A percentile compares a stretch with the other conserved stretches of the same genome.
Evolutionary conservation across 2,797 vertebrate species (phyloP).

Genomic region (Lateolabrax maculatus): DNA sequence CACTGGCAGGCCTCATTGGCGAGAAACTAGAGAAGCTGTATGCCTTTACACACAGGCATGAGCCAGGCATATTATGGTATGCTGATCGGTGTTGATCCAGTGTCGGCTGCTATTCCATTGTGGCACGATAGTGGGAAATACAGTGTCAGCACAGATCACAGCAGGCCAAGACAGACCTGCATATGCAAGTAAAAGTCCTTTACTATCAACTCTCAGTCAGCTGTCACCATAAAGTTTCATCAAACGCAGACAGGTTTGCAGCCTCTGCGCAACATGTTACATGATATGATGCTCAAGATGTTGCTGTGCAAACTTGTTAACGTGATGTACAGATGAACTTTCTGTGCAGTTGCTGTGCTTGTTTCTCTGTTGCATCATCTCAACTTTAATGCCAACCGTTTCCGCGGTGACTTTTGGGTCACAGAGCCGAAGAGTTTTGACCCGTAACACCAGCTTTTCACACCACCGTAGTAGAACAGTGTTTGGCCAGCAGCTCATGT

Average conservation of each 20-base stretch:
- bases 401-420: not conserved
- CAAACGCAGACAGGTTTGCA: not conserved
- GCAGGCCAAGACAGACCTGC: conserved; percentile 11
- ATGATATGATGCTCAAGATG: not conserved
- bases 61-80: not conserved
- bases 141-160: conserved; percentile 34
- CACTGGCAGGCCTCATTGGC: not conserved
- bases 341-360: not conserved
- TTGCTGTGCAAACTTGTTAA: not conserved
- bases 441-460: not conserved
- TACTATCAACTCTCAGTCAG: conserved; percentile 27
- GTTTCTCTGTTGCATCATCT: conserved; percentile 1
- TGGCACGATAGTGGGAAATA: not conserved
- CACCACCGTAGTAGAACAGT: too few relatives aligned
- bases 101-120: conserved; percentile 16
- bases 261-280: not conserved
- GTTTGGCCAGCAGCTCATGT: not conserved
- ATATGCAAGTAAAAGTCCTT: conserved; percentile 15
- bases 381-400: not conserved
- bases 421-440: not conserved
- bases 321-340: not conserved
- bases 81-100: conserved; percentile 39
- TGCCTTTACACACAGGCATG: not conserved
- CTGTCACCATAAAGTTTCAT: not conserved
- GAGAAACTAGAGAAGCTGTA: not conserved